Evolutionary conservation across 92 coral and sea anemone genomes (phyloP), one percentile per base, ranked within the genome.

Genomic region (Phenganax subtilis): DNA sequence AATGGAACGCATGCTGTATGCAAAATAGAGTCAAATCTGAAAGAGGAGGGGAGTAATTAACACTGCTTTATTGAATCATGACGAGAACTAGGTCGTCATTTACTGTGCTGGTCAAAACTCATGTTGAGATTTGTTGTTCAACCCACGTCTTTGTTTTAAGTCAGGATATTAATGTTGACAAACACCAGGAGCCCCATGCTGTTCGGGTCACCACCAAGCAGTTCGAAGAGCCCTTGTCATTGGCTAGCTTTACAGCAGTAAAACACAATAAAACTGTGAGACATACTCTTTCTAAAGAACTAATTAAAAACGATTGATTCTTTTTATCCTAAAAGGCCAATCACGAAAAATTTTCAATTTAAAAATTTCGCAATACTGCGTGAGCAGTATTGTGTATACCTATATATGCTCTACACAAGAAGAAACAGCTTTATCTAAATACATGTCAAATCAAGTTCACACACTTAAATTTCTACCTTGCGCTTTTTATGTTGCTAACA

Each of bases 181-280:
- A 68, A 68, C 73, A 68, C 16, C 8, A 68, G 52, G 16, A 68
- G 15, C 73, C 73, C 73, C 73, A 68, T 29, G 73, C 30, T 64
- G 70, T 37, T 37, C 47, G 47, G 47, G 47, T 37, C 47, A 37
- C 47, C 47, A 37, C 47, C 5, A 37, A 37, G 47, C 47, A 37
- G 47, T 37, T 37, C 47, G 47, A 37, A 37, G 47, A 37, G 47
- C 47, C 5, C 47, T 37, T 37, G 47, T 37, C 47, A 37, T 37
- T 37, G 47, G 47, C 47, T 37, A 37, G 47, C 47, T 37, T 37
- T 0, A 37, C 47, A 37, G 5, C 3, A 37, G 47, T 37, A 37
- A 37, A 37, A 37, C 47, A 5, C 47, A 37, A 37, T 37, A 2
- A 37, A 37, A 37, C 47, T 37, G 5, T 37, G 47, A 2, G 47